Evolutionary conservation across 1,140 invertebrate genomes (phyloP).

Genomic region (Brachystomella parvula): DNA sequence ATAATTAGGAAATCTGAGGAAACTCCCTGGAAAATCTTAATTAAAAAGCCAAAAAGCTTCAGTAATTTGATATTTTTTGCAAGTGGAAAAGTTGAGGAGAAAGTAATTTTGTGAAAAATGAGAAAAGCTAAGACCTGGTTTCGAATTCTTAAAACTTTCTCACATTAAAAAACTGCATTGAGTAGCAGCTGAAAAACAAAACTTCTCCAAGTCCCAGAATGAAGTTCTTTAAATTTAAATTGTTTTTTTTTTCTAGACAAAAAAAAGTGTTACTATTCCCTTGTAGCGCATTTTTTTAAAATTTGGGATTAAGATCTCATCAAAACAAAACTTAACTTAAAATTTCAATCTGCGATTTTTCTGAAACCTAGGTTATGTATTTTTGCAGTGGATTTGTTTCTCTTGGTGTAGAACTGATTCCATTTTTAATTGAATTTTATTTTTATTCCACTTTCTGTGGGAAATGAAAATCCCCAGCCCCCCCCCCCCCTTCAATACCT

Average conservation of each 20-base stretch:
- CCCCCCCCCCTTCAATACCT: neutral
- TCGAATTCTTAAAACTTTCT: neutral
- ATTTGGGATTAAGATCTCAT: neutral
- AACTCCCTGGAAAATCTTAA: no score
- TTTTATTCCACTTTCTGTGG: neutral
- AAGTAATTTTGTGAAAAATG: neutral
- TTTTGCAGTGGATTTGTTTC: no score
- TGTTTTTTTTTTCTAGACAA: neutral
- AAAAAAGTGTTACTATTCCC: neutral
- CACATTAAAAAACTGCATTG: neutral
- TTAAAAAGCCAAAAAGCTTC: neutral
- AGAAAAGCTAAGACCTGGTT: neutral
- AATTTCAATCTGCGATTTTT: no score
- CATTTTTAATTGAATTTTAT: neutral
- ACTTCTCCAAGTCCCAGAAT: neutral
- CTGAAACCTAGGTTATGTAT: no score
- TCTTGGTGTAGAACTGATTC: no score
- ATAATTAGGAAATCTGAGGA: no score
- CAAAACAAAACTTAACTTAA: no score
- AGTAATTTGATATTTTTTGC: neutral
- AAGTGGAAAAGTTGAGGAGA: neutral
- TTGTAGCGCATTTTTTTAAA: constrained; percentile 2
- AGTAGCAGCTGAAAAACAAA: neutral
- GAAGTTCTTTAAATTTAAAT: neutral
- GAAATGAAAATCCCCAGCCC: neutral